phyloP scores from a whole-genome alignment of 2,113 vertebrate species.

The Boleophthalmus pectinirostris region DNA sequence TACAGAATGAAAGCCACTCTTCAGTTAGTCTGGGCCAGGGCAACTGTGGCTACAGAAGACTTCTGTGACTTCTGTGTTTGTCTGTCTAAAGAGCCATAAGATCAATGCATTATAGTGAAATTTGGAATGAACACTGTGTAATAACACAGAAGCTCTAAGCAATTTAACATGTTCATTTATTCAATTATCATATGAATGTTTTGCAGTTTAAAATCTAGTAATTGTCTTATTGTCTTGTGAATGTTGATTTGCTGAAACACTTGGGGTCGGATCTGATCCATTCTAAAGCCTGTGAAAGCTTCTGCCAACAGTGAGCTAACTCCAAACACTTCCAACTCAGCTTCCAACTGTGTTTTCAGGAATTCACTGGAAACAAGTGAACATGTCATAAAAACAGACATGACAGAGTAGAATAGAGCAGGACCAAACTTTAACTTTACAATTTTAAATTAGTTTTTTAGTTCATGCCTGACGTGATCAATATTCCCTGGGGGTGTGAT shows the following conservation, averaged over 20 bases:
- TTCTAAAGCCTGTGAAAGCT: not conserved
- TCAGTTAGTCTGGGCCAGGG: not conserved
- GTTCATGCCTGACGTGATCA: too few relatives aligned
- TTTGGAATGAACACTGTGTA: not conserved
- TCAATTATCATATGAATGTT: not conserved
- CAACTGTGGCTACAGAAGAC: not conserved
- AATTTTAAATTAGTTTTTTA: not conserved
- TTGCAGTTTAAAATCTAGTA: not conserved
- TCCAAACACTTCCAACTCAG: not conserved
- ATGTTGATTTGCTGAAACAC: not conserved
- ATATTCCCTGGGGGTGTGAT: not conserved
- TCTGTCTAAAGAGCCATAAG: not conserved
- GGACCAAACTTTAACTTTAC: not conserved
- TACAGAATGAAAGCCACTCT: not conserved
- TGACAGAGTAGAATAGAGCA: not conserved
- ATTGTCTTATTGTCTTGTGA: not conserved
- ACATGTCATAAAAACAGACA: not conserved
- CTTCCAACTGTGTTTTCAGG: constrained; percentile 3
- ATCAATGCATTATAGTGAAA: not conserved
- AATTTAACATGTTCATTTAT: not conserved
- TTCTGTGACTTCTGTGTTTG: too few relatives aligned
- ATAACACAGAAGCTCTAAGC: not conserved
- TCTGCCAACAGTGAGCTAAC: constrained; percentile 11
- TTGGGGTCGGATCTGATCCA: not conserved
- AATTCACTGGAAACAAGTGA: constrained; percentile 11